Conservation (phyloP, 2,113 vertebrate genomes). For the Eleginops maclovinus region DNA sequence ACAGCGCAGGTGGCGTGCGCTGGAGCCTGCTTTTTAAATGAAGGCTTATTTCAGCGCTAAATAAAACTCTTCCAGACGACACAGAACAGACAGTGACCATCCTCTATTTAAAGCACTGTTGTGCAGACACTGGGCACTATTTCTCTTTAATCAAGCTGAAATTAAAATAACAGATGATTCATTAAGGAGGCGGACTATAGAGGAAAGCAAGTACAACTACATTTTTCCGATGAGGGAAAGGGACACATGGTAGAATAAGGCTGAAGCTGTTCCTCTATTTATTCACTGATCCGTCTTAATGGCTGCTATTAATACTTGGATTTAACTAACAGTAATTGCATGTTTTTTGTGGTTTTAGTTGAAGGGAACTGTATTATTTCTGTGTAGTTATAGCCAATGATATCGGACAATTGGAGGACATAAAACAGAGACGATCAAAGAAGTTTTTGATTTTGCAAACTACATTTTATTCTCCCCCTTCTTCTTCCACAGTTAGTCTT, state of each 20-base stretch:
- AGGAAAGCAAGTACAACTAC: background rate
- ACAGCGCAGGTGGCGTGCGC: slow-evolving; percentile 36
- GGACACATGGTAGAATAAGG: background rate
- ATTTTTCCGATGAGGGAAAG: slow-evolving; percentile 1
- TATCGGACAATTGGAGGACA: too few relatives aligned
- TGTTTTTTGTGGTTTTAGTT: too few relatives aligned
- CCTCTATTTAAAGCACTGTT: slow-evolving; percentile 53
- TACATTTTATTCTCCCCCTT: too few relatives aligned
- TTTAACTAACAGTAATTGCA: background rate
- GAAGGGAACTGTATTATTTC: too few relatives aligned
- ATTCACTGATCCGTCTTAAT: background rate
- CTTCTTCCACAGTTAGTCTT: too few relatives aligned
- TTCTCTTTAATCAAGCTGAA: slow-evolving; percentile 54
- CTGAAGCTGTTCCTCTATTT: slow-evolving; percentile 1
- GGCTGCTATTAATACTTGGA: background rate
- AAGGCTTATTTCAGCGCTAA: slow-evolving; percentile 19
- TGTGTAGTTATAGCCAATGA: too few relatives aligned
- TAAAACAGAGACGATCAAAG: too few relatives aligned
- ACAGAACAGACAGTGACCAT: slow-evolving; percentile 48
- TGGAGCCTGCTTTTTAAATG: slow-evolving; percentile 23
- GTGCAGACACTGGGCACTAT: slow-evolving; percentile 41
- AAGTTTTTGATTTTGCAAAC: too few relatives aligned
- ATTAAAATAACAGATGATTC: slow-evolving; percentile 51
- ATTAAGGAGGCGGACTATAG: slow-evolving; percentile 24
- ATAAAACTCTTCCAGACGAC: slow-evolving; percentile 32